Evolutionary conservation across 2,888 invertebrate species (phyloP).

Genomic region (Napeogenes inachia): DNA sequence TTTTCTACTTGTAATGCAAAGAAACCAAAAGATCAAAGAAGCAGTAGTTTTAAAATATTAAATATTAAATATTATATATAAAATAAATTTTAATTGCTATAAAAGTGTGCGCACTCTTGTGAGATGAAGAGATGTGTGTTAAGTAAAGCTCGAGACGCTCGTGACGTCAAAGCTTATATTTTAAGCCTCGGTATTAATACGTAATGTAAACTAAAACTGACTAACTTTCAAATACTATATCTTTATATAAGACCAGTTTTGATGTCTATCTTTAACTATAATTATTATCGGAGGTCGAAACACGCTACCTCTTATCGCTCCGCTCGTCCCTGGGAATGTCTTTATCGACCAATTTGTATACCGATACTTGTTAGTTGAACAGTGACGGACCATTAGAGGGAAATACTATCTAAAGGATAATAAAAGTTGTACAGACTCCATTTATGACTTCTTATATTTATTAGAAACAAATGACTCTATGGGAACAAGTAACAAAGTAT

Average conservation of each 20-base stretch:
- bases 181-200: slow-evolving; percentile 4
- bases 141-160: slow-evolving; percentile 2
- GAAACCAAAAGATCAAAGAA: too few relatives aligned
- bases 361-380: slow-evolving; percentile 26
- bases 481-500: too few relatives aligned
- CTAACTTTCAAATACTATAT: neutral
- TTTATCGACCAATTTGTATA: slow-evolving; percentile 26
- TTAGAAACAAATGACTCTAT: too few relatives aligned
- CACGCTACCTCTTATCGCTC: neutral
- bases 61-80: neutral
- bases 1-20: too few relatives aligned
- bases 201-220: slow-evolving; percentile 1
- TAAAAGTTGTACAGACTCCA: slow-evolving; percentile 10
- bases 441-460: slow-evolving; percentile 16
- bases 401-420: slow-evolving; percentile 19
- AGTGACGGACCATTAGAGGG: slow-evolving; percentile 25
- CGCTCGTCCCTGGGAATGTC: slow-evolving; percentile 10
- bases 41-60: neutral
- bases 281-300: too few relatives aligned
- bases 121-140: slow-evolving; percentile 6
- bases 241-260: neutral
- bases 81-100: slow-evolving; percentile 3
- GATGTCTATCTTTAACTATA: neutral
- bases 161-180: slow-evolving; percentile 5
- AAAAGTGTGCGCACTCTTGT: neutral